These are phyloP conservation scores for Andrena marginata DNA, from an alignment of 2,888 invertebrate species.

Conservation along the genomic window DNA sequence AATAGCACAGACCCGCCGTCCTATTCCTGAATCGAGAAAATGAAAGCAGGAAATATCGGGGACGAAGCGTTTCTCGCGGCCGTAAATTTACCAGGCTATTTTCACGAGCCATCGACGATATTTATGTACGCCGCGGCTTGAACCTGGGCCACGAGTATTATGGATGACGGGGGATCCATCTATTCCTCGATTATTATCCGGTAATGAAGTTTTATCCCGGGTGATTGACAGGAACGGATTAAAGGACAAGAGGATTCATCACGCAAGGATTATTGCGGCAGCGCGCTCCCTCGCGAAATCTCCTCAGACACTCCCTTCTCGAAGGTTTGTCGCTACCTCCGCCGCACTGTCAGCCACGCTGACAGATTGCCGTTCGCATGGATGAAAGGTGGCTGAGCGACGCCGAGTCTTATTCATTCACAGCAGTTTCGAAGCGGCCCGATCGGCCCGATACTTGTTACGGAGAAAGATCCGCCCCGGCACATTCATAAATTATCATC, in stretches of 20 bases:
- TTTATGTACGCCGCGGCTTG: constrained; percentile 14
- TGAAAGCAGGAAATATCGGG: background rate
- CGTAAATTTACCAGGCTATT: constrained; percentile 14
- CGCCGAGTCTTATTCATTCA: constrained; percentile 27
- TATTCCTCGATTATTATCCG: constrained; percentile 45
- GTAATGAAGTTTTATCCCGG: constrained; percentile 65
- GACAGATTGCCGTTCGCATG: constrained; percentile 60
- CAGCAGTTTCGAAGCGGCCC: background rate
- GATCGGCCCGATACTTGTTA: background rate
- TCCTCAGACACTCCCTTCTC: constrained; percentile 34
- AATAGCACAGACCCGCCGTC: no score
- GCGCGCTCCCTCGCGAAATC: constrained; percentile 36
- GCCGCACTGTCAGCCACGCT: constrained; percentile 36
- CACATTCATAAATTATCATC: constrained; percentile 37
- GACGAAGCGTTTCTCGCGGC: background rate
- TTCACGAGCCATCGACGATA: constrained; percentile 11
- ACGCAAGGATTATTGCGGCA: constrained; percentile 55
- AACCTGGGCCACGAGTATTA: background rate
- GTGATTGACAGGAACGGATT: constrained; percentile 62
- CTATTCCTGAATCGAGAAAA: background rate
- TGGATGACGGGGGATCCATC: constrained; percentile 37
- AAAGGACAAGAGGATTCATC: constrained; percentile 67
- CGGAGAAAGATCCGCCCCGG: background rate
- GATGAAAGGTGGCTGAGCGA: background rate
- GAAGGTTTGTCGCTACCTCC: constrained; percentile 29